phyloP scores from a whole-genome alignment of 2,888 invertebrate genomes.

The Ganaspis brasiliensis region DNA sequence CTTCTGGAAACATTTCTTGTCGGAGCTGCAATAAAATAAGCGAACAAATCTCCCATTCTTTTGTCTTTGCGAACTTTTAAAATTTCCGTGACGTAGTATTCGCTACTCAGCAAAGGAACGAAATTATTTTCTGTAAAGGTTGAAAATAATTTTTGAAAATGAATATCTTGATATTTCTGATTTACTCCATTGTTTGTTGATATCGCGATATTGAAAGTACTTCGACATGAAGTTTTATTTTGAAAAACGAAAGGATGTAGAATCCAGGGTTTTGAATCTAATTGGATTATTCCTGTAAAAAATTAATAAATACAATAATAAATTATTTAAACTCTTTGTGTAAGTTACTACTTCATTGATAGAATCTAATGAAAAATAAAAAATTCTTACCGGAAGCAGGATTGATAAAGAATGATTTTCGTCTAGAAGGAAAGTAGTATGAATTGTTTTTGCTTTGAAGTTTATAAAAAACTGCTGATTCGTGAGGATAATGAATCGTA shows the following conservation, averaged over 20 bases:
- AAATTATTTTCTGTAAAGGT: neutral
- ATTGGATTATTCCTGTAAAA: conserved; percentile 10
- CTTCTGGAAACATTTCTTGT: conserved; percentile 21
- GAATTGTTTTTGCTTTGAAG: conserved; percentile 18
- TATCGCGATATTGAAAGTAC: conserved; percentile 21
- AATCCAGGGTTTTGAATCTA: conserved; percentile 21
- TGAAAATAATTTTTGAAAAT: neutral
- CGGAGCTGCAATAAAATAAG: conserved; percentile 49
- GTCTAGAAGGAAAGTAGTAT: conserved; percentile 2
- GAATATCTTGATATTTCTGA: neutral
- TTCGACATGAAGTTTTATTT: neutral
- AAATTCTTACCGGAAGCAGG: conserved; percentile 1
- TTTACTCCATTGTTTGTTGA: conserved; percentile 8
- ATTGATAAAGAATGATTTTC: conserved; percentile 9
- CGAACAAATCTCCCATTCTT: neutral
- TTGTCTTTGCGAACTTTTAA: conserved; percentile 8
- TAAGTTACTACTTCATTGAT: too few species aligned
- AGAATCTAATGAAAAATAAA: neutral
- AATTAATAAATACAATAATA: too few species aligned
- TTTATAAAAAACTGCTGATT: neutral
- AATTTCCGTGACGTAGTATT: conserved; percentile 1
- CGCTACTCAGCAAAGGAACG: neutral
- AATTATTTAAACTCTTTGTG: too few species aligned
- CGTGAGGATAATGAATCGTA: conserved; percentile 7
- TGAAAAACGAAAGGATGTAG: conserved; percentile 14